These are phyloP conservation scores for Perizoma affinitatum DNA, from an alignment of 2,888 invertebrate genomes.

Conservation along the genomic window DNA sequence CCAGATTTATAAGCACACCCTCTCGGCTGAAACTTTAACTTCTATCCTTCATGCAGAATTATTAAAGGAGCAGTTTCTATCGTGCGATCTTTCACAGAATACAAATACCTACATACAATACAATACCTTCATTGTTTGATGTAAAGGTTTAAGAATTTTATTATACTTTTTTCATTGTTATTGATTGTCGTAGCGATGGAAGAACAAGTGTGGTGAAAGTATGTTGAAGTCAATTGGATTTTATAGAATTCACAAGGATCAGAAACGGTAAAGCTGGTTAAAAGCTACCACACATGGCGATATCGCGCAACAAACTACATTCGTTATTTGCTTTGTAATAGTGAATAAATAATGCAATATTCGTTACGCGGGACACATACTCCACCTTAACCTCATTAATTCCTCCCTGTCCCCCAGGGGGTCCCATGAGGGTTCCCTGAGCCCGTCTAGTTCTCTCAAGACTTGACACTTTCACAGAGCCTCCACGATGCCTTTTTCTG, in stretches of 20 bases:
- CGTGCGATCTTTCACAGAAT: background rate
- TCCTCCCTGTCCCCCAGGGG: constrained; percentile 16
- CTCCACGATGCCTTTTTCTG: constrained; percentile 18
- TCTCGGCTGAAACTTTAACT: constrained; percentile 15
- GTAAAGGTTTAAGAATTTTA: too few relatives aligned
- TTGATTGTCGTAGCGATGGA: too few relatives aligned
- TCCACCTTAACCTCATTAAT: constrained; percentile 43
- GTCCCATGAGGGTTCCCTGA: background rate
- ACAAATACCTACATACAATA: background rate
- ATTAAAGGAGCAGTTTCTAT: constrained; percentile 21
- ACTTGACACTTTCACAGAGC: constrained; percentile 15
- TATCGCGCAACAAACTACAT: background rate
- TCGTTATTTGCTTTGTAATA: constrained; percentile 10
- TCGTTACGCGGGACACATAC: constrained; percentile 28
- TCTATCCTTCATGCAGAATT: constrained; percentile 18
- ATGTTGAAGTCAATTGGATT: too few relatives aligned
- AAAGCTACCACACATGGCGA: too few relatives aligned
- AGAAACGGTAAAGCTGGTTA: too few relatives aligned
- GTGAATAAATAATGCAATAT: constrained; percentile 8
- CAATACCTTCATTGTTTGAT: too few relatives aligned
- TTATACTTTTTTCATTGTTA: too few relatives aligned
- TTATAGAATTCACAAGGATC: too few relatives aligned
- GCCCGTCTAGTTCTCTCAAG: constrained; percentile 1
- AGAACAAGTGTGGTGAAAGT: too few relatives aligned
- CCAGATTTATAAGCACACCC: constrained; percentile 6